A percentile compares a stretch with the other conserved stretches of the same genome.
Evolutionary conservation across 30 jellyfish, hydroid and myxozoan species (phyloP).

Genomic region (Mastigias papua): DNA sequence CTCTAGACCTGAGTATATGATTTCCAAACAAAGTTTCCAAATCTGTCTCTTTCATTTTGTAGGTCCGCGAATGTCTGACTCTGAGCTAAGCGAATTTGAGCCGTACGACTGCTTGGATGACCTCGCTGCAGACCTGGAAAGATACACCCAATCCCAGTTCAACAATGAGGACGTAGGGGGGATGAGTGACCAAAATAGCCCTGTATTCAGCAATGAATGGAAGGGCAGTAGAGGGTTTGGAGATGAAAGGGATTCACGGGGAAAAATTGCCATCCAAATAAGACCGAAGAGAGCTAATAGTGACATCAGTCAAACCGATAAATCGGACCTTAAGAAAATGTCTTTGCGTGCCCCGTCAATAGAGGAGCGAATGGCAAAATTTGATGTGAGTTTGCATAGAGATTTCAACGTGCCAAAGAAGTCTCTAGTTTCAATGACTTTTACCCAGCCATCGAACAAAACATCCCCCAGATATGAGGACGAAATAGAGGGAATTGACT

Average conservation of each 20-base stretch:
- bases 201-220: neutral
- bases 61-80: constrained; percentile 53
- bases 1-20: too few relatives aligned
- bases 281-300: constrained; percentile 32
- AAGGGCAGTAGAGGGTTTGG: neutral
- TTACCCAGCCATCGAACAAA: constrained; percentile 10
- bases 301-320: constrained; percentile 1
- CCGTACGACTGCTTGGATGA: constrained; percentile 76
- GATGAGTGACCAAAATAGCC: neutral
- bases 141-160: constrained; percentile 53
- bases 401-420: constrained; percentile 5
- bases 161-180: constrained; percentile 19
- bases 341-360: constrained; percentile 58
- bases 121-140: constrained; percentile 75
- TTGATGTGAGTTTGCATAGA: constrained; percentile 11
- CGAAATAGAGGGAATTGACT: constrained; percentile 18
- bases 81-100: constrained; percentile 76
- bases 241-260: constrained; percentile 41
- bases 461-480: constrained; percentile 30
- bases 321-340: constrained; percentile 31
- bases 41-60: neutral
- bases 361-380: constrained; percentile 70
- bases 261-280: constrained; percentile 74
- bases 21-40: too few relatives aligned
- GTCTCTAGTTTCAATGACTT: constrained; percentile 5